Percentiles rank a stretch among this genome's conserved stretches.
These are phyloP conservation scores for Ecliptopera silaceata DNA, from an alignment of 2,888 invertebrate genomes.

Conservation along the genomic window DNA sequence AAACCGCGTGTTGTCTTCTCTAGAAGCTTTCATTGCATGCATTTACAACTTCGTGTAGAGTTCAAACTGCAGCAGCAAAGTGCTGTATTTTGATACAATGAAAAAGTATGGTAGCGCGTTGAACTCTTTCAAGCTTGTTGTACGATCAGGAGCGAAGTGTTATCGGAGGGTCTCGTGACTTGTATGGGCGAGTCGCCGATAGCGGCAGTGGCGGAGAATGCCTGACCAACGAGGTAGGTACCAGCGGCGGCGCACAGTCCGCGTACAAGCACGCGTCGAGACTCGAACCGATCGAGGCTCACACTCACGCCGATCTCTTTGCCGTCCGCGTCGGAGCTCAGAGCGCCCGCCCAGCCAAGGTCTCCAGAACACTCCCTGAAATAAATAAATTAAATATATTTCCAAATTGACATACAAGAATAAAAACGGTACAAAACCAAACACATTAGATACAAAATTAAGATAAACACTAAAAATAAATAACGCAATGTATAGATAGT, in stretches of 20 bases:
- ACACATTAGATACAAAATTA: no score
- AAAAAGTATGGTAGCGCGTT: no score
- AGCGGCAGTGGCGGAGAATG: constrained; percentile 73
- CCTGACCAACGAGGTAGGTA: constrained; percentile 86
- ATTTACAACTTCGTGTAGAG: no score
- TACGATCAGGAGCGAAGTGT: constrained; percentile 69
- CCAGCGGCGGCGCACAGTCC: constrained; percentile 85
- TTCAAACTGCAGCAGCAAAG: no score
- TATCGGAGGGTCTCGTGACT: constrained; percentile 54
- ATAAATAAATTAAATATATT: no score
- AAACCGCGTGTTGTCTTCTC: no score
- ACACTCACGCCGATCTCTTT: constrained; percentile 68
- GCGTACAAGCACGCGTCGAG: constrained; percentile 82
- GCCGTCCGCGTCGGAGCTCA: constrained; percentile 61
- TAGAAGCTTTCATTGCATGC: no score
- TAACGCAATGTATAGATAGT: no score
- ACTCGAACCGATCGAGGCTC: constrained; percentile 75
- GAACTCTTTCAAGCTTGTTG: constrained; percentile 50
- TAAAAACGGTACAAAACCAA: no score
- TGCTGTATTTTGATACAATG: no score
- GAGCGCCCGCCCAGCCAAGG: constrained; percentile 75
- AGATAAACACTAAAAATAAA: no score
- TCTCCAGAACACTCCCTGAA: constrained; percentile 62
- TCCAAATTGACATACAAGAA: no score
- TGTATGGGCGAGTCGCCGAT: constrained; percentile 41